Base-by-base conservation (phyloP, 2,113 vertebrate species). In the Hippolais icterina region DNA sequence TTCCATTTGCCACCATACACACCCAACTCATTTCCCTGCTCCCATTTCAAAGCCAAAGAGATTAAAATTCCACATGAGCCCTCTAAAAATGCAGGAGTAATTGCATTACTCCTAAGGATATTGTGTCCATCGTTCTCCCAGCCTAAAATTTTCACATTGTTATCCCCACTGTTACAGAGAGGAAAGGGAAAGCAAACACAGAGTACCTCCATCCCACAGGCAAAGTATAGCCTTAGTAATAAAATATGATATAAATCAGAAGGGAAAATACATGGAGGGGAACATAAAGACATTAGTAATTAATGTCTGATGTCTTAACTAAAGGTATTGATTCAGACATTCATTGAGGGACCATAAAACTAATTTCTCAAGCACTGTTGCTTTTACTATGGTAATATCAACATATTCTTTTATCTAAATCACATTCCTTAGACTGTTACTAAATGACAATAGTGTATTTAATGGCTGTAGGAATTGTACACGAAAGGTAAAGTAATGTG, bases 91-190 rank as follows among this genome's bases (percentile, higher is more conserved):
- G n/a, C 10, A 33, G 7, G 6, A 35, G 35, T 17, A 16, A 61
- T 39, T 57, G 33, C 18, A 31, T 18, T 39, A 17, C 7, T 78
- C 27, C 29, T 74, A 50, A n/a, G 3, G 12, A 14, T 74, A 63
- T 4, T 44, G 19, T 42, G 46, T 13, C 6, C 52, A 5, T 41
- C 1, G 0, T 33, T 83, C 9, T 53, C 11, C 15, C 17, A n/a
- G 28, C 6, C 57, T 64, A 42, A 27, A 86, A 22, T 10, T 39
- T 69, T 46, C 14, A 18, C 22, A 41, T 14, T 37, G 31, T 8
- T 79, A 44, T 85, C 10, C 10, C 2, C 3, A 14, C 6, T 61
- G 78, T 57, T 68, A 27, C 29, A 75, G 20, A 10, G 24, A 74
- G 13, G 4, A 81, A 10, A 29, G 7, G 3, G 3, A 44, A 81